Conservation (phyloP, 2,113 vertebrate genomes). For the Aplodontia rufa region DNA sequence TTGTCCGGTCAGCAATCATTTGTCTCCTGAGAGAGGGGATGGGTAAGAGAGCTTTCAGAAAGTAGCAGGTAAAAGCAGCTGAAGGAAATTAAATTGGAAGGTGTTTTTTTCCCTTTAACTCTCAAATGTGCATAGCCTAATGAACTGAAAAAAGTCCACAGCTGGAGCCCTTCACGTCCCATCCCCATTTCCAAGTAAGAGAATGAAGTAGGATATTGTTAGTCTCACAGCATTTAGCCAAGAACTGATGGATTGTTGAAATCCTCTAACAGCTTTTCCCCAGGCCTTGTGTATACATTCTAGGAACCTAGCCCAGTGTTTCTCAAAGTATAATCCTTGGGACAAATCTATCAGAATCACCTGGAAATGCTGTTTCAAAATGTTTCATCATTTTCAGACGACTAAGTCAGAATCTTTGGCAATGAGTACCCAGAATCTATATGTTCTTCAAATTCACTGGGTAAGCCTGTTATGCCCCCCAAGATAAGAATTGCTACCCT, state of each 20-base stretch:
- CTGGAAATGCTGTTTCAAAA: background rate
- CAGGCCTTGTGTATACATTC: background rate
- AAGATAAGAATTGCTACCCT: background rate
- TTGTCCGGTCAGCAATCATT: conserved; percentile 63
- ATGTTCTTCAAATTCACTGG: background rate
- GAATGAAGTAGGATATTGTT: background rate
- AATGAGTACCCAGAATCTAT: background rate
- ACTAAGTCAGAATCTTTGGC: conserved; percentile 4
- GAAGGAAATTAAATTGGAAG: background rate
- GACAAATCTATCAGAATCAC: background rate
- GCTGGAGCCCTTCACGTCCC: background rate
- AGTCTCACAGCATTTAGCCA: background rate
- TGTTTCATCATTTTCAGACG: background rate
- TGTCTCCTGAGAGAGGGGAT: background rate
- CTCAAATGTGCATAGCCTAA: background rate
- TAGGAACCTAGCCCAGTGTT: background rate
- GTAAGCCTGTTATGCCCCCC: background rate
- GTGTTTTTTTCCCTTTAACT: conserved; percentile 12
- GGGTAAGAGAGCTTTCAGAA: background rate
- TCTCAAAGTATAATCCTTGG: background rate
- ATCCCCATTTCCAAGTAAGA: background rate
- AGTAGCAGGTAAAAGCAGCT: conserved; percentile 27
- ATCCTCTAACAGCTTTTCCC: background rate
- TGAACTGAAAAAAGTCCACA: background rate
- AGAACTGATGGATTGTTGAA: conserved; percentile 15